These are phyloP conservation scores for Venusia cambrica DNA, from an alignment of 2,888 invertebrate species.

Conservation along the genomic window DNA sequence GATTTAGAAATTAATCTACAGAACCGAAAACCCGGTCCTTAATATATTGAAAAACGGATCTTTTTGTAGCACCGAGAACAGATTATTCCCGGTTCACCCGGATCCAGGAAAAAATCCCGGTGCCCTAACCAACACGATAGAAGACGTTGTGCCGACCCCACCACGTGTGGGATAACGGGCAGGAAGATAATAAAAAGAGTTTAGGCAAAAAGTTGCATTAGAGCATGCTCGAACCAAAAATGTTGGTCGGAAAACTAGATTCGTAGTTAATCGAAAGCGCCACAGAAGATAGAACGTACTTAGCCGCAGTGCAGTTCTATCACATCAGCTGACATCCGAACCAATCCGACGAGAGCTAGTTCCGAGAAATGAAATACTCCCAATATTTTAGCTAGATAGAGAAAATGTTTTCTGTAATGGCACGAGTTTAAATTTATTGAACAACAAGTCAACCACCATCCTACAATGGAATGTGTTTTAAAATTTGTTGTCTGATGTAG, in stretches of 20 bases:
- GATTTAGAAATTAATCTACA: no score
- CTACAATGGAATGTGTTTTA: conserved; percentile 17
- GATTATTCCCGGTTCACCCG: no score
- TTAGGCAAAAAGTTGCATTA: conserved; percentile 6
- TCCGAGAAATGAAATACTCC: conserved; percentile 11
- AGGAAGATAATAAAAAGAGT: no score
- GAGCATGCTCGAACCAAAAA: conserved; percentile 8
- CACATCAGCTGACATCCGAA: conserved; percentile 13
- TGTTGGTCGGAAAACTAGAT: conserved; percentile 5
- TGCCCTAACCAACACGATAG: no score
- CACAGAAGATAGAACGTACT: conserved; percentile 7
- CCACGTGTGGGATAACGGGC: no score
- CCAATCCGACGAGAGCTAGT: conserved; percentile 8
- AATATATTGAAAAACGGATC: no score
- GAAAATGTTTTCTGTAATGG: conserved; percentile 9
- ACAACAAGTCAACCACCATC: conserved; percentile 17
- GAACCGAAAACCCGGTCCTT: no score
- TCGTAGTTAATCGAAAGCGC: conserved; percentile 11
- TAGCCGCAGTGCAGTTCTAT: conserved; percentile 18
- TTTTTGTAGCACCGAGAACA: no score
- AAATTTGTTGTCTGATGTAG: conserved; percentile 20
- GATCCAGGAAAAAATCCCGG: no score
- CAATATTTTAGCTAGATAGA: conserved; percentile 11
- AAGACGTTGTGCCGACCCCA: no score
- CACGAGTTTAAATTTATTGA: conserved; percentile 12